A percentile compares a stretch with the other conserved stretches of the same genome.
These are phyloP conservation scores for Mercenaria mercenaria DNA, from an alignment of 1,140 invertebrate genomes.

Conservation along the genomic window DNA sequence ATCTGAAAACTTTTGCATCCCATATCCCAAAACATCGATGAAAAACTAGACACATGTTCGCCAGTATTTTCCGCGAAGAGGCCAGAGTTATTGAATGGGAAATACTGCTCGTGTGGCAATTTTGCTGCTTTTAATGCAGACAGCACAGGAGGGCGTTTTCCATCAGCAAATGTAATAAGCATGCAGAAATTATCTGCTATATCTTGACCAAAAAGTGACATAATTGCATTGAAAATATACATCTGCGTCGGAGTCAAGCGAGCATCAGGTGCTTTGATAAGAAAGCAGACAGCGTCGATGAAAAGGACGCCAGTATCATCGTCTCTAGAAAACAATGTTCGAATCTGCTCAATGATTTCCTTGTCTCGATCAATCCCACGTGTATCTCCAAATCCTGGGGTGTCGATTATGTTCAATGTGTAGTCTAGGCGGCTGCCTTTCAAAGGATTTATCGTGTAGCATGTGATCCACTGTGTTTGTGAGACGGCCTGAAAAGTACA, in stretches of 20 bases:
- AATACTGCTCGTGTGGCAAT: slow-evolving; percentile 41
- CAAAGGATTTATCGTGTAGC: slow-evolving; percentile 38
- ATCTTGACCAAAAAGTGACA: slow-evolving; percentile 71
- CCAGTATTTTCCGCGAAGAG: slow-evolving; percentile 36
- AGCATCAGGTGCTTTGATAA: slow-evolving; percentile 46
- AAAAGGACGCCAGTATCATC: slow-evolving; percentile 43
- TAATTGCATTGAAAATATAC: slow-evolving; percentile 69
- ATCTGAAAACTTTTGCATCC: slow-evolving; percentile 45
- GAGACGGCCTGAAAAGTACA: slow-evolving; percentile 30
- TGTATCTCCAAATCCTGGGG: slow-evolving; percentile 66
- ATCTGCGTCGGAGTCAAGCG: slow-evolving; percentile 25
- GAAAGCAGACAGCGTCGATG: slow-evolving; percentile 67
- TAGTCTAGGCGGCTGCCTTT: slow-evolving; percentile 27
- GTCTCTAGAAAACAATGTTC: slow-evolving; percentile 34
- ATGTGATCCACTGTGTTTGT: slow-evolving; percentile 65
- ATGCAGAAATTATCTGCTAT: slow-evolving; percentile 66
- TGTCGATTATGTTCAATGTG: slow-evolving; percentile 56
- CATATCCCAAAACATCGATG: slow-evolving; percentile 65
- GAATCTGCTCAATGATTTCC: slow-evolving; percentile 65
- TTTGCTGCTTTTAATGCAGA: slow-evolving; percentile 38
- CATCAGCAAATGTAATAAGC: slow-evolving; percentile 69
- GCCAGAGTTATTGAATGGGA: slow-evolving; percentile 48
- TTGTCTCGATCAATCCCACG: slow-evolving; percentile 63
- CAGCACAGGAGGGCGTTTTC: slow-evolving; percentile 49
- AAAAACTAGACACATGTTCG: not conserved